Evolutionary conservation across 2,113 vertebrate species (phyloP).

Genomic region (Pontoporia blainvillei): DNA sequence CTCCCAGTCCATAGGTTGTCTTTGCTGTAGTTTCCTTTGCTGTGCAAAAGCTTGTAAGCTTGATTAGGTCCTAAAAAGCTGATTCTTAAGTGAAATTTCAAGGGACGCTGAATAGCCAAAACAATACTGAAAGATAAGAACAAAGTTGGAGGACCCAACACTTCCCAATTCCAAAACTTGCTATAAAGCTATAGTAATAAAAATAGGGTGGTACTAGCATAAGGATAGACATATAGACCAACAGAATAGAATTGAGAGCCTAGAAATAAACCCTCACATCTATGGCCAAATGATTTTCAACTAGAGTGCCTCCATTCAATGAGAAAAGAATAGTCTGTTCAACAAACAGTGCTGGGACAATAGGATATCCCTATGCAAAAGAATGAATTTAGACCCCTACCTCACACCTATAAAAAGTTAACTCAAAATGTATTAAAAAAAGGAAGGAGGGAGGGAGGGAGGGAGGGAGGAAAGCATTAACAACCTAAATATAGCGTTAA

Average conservation of each 20-base stretch:
- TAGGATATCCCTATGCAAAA: neutral
- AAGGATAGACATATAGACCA: neutral
- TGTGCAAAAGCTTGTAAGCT: too few species aligned
- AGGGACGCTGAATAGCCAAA: neutral
- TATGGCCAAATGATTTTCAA: neutral
- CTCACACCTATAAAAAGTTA: neutral
- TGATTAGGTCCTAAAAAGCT: neutral
- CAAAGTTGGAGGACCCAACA: neutral
- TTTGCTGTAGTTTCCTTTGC: too few species aligned
- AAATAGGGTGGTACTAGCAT: neutral
- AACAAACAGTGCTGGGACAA: neutral
- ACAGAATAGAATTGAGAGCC: neutral
- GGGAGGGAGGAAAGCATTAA: neutral
- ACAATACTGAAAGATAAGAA: neutral
- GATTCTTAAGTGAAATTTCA: neutral
- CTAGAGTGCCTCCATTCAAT: neutral
- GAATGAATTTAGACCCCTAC: neutral
- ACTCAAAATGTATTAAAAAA: neutral
- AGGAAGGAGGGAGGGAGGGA: too few species aligned
- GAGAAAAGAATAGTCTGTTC: neutral
- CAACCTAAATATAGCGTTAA: neutral
- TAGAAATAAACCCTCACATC: neutral
- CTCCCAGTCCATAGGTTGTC: too few species aligned
- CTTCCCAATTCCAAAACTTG: neutral
- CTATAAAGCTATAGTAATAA: neutral